Evolutionary conservation across 2,888 invertebrate genomes (phyloP), one percentile per base, ranked within the genome.

Genomic region (Drosophila cyrtoloma): DNA sequence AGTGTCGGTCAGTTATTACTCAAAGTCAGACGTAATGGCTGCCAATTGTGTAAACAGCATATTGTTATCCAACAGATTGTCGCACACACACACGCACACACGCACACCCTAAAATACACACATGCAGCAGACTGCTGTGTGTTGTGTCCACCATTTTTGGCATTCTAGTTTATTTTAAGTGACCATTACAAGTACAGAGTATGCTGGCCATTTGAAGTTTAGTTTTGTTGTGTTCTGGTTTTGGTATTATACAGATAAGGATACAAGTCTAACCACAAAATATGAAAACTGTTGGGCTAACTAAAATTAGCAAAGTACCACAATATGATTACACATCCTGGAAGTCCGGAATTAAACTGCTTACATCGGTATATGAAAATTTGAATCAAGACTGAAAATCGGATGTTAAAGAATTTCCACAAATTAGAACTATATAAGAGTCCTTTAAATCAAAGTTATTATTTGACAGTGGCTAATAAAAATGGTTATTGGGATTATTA

Each of bases 11-110:
- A 77, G 79, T 82, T 84, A 86, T 81, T 79, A 89, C 77, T 89
- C 85, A 86, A 82, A 84, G 89, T 75, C 81, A 77, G 76, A 71
- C 79, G 67, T 81, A 84, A 89, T 86, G 83, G 77, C 74, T 71
- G 82, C 77, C 83, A 85, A 79, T 81, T 86, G 74, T 81, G 73
- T 69, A 72, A 74, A 69, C 73, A 81, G 65, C 71, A 77, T 81
- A 81, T 75, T 79, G 73, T 82, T 72, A 68, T 52, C 22, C 50
- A 73, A 77, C 70, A 75, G 75, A 69, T 82, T 82, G 74, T 59
- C 65, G 56, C 69, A 56, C 51, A 12, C 58, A 69, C 57, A 62
- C 57, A 68, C 58, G 59, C 56, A 71, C 35, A 72, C 53, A 12
- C 57, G 64, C 58, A 76, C 52, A 5, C 58, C 33, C 39, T 14